Conservation (phyloP, 2,888 invertebrate genomes). For the Stenichneumon culpator region DNA sequence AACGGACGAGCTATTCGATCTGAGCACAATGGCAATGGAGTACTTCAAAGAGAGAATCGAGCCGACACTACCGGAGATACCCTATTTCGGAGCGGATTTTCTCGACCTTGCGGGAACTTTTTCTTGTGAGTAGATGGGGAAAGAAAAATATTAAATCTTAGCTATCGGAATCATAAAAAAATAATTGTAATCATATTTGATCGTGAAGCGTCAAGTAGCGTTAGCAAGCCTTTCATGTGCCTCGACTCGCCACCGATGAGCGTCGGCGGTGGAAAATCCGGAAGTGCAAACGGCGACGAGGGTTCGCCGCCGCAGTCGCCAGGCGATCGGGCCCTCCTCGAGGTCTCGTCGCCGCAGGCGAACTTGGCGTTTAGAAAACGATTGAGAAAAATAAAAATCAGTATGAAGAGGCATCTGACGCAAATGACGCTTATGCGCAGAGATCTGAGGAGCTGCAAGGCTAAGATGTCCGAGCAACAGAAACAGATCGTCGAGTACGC, state of each 20-base stretch:
- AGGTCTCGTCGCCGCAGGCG: slow-evolving; percentile 90
- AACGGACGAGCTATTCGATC: slow-evolving; percentile 96
- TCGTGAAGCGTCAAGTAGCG: slow-evolving; percentile 80
- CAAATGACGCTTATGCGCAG: slow-evolving; percentile 92
- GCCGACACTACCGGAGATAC: slow-evolving; percentile 94
- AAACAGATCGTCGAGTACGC: slow-evolving; percentile 94
- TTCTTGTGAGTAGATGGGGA: slow-evolving; percentile 87
- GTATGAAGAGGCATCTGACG: slow-evolving; percentile 95
- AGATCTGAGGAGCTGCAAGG: slow-evolving; percentile 92
- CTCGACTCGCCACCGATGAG: slow-evolving; percentile 86
- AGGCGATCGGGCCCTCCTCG: slow-evolving; percentile 84
- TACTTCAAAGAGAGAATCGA: slow-evolving; percentile 98
- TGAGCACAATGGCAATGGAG: slow-evolving; percentile 99
- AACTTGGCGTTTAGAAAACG: slow-evolving; percentile 95
- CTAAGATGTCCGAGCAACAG: slow-evolving; percentile 94
- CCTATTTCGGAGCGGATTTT: slow-evolving; percentile 94
- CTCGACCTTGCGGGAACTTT: slow-evolving; percentile 91
- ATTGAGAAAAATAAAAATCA: slow-evolving; percentile 95
- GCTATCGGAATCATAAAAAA: neutral
- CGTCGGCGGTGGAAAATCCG: slow-evolving; percentile 86
- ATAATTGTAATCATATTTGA: slow-evolving; percentile 33
- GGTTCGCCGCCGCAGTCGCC: slow-evolving; percentile 86
- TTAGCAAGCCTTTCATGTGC: slow-evolving; percentile 83
- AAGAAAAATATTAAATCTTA: neutral
- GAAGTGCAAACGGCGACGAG: slow-evolving; percentile 84